Conservation (phyloP, 2,888 invertebrate species). For the Nipponacmea schrenckii region DNA sequence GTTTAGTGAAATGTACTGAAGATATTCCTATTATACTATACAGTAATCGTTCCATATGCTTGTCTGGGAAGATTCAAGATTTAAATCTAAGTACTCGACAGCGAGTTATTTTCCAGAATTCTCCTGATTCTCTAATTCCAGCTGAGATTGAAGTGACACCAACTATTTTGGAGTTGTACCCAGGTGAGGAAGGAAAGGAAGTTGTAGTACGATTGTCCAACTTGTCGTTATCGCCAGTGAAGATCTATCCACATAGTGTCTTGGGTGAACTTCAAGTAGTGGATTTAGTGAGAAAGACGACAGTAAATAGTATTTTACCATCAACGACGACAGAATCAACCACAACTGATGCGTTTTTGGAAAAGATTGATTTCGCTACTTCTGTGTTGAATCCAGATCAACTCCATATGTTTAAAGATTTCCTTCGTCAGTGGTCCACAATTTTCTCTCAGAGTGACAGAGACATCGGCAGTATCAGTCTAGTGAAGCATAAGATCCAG, state of each 20-base stretch:
- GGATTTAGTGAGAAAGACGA: not conserved
- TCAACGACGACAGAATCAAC: not conserved
- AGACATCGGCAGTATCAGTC: not conserved
- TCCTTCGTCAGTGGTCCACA: not conserved
- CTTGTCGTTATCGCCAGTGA: not conserved
- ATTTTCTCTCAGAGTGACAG: not conserved
- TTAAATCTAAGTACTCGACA: not conserved
- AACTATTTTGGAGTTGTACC: not conserved
- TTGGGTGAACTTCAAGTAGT: not conserved
- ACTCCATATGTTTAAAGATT: not conserved
- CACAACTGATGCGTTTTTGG: not conserved
- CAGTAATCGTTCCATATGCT: not conserved
- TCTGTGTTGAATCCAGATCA: not conserved
- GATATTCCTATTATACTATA: not conserved
- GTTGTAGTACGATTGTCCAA: not conserved
- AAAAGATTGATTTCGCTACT: not conserved
- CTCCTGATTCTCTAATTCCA: not conserved
- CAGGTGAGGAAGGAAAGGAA: not conserved
- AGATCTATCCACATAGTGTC: not conserved
- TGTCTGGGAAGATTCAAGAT: not conserved
- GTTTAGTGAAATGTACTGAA: not conserved
- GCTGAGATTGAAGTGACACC: not conserved
- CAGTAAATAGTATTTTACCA: not conserved
- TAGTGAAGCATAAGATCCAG: slow-evolving; percentile 1
- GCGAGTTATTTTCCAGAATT: not conserved